These are phyloP conservation scores for Schizothorax lantsangensis DNA, from an alignment of 2,797 vertebrate genomes.

Conservation along the genomic window DNA sequence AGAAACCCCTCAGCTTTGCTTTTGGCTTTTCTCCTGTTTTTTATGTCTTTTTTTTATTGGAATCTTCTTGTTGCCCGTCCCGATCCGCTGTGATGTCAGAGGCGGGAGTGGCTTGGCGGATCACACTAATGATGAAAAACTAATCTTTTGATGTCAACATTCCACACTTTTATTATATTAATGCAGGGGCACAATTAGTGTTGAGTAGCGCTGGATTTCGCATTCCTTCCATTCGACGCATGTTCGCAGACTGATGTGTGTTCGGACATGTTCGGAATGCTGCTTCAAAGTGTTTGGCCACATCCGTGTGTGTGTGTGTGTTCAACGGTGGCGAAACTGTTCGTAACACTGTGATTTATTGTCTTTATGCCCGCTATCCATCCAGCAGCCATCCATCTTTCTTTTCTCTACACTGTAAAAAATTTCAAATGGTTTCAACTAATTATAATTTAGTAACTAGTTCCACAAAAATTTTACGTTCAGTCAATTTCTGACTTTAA, in stretches of 20 bases:
- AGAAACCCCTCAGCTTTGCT: conserved; percentile 27
- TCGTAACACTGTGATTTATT: conserved; percentile 44
- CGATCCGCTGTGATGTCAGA: background rate
- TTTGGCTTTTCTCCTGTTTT: background rate
- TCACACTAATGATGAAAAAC: conserved; percentile 13
- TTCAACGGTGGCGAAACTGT: conserved; percentile 2
- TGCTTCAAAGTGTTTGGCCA: conserved; percentile 55
- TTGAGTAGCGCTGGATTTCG: conserved; percentile 42
- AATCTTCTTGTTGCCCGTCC: conserved; percentile 10
- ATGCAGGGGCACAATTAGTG: conserved; percentile 59
- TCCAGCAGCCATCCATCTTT: background rate
- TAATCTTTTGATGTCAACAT: conserved; percentile 32
- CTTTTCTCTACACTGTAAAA: background rate
- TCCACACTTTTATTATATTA: conserved; percentile 56
- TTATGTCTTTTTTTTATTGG: background rate
- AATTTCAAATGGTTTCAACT: too few species aligned
- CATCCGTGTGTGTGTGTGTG: conserved; percentile 42
- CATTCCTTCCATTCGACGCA: conserved; percentile 69
- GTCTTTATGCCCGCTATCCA: background rate
- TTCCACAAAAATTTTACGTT: too few species aligned
- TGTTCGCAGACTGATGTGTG: conserved; percentile 60
- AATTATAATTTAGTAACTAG: too few species aligned
- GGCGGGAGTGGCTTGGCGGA: background rate
- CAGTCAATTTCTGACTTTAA: too few species aligned
- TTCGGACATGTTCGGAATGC: conserved; percentile 73